phyloP scores from a whole-genome alignment of 2,113 vertebrate species.

The Ictalurus furcatus region DNA sequence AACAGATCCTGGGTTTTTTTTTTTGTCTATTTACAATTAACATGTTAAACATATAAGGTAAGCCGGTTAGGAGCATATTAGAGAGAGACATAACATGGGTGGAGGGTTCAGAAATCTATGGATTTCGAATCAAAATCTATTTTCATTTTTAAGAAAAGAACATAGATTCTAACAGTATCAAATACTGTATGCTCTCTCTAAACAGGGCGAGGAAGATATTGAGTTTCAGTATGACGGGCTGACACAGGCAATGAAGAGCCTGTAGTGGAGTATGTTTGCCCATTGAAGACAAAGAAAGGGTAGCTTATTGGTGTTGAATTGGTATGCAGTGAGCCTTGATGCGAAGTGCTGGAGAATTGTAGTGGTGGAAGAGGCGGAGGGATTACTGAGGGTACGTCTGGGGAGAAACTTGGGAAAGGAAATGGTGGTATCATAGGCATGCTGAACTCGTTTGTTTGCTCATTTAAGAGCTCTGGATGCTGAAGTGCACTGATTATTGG shows the following conservation, averaged over 20 bases:
- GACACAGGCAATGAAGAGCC: conserved; percentile 32
- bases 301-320: conserved; percentile 39
- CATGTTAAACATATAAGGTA: background rate
- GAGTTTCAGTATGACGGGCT: conserved; percentile 20
- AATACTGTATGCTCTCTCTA: conserved; percentile 25
- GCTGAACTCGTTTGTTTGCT: conserved; percentile 27
- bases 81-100: background rate
- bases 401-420: conserved; percentile 1
- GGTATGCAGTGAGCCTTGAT: conserved; percentile 9
- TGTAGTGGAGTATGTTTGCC: conserved; percentile 46
- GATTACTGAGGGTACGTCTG: background rate
- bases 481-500: conserved; percentile 9
- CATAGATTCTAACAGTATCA: background rate
- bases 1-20: background rate
- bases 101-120: background rate
- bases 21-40: conserved; percentile 18
- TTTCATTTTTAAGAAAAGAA: background rate
- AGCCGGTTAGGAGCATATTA: background rate
- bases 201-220: conserved; percentile 39
- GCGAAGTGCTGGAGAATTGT: conserved; percentile 25
- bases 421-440: conserved; percentile 36
- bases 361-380: conserved; percentile 14
- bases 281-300: conserved; percentile 55
- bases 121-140: background rate
- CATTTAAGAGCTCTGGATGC: conserved; percentile 31